Evolutionary conservation across 2,797 vertebrate genomes (phyloP), one percentile per base, ranked within the genome.

Genomic region (Tolypeutes matacus): DNA sequence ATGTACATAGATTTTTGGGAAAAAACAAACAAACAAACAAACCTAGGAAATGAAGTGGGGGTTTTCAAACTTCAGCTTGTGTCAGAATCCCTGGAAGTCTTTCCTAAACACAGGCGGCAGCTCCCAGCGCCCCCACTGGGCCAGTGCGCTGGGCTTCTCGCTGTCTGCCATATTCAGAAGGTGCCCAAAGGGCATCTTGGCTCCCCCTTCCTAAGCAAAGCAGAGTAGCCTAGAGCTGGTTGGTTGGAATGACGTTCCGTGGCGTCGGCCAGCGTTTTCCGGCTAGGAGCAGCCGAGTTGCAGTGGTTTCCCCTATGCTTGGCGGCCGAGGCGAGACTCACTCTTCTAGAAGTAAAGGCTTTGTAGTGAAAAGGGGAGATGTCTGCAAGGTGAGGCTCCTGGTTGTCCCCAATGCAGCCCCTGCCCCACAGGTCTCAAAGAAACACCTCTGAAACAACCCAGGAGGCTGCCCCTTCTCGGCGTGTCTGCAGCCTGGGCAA

Each of bases 291-390:
- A 46, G 42, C 42, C 9, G 42, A 9, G 42, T 46, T 46, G 5
- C 42, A 5, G 9, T 9, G 9, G 42, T n/a, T 46, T 9, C 5
- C 42, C 42, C 42, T 46, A 9, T 46, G 42, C 42, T 9, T 46
- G 42, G 42, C 42, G n/a, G n/a, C n/a, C n/a, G n/a, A n/a, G n/a
- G n/a, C n/a, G n/a, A n/a, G n/a, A n/a, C n/a, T n/a, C n/a, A n/a
- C n/a, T n/a, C n/a, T n/a, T n/a, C n/a, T n/a, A 46, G 42, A 46
- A 46, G 42, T 46, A 9, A 46, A 46, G 42, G 42, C 42, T 46
- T 46, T 46, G 42, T n/a, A n/a, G n/a, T n/a, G n/a, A n/a, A n/a
- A n/a, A 81, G 10, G 86, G 65, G 34, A 89, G 89, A 94, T 49
- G 15, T 17, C 27, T 1, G 1, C 51, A 46, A 76, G 83, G 62